These are phyloP conservation scores for Euschistus heros DNA, from an alignment of 1,140 invertebrate species.

Conservation along the genomic window DNA sequence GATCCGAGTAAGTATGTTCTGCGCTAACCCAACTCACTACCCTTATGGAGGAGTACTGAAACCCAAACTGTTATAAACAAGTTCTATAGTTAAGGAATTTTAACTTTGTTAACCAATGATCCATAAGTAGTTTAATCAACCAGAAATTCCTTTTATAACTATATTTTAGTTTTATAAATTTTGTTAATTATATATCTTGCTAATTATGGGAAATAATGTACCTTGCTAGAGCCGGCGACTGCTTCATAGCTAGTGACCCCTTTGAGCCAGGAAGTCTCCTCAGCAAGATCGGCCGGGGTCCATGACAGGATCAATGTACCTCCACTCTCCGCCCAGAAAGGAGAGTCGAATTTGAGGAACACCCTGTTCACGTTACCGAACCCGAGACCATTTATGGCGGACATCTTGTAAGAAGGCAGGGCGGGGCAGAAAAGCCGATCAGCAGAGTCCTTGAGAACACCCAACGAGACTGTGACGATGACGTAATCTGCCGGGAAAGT, in stretches of 20 bases:
- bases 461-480: slow-evolving; percentile 68
- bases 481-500: slow-evolving; percentile 61
- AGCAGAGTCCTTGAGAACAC: slow-evolving; percentile 67
- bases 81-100: slow-evolving; percentile 57
- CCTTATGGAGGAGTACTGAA: too few relatives aligned
- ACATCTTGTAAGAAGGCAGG: slow-evolving; percentile 58
- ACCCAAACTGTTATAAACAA: too few relatives aligned
- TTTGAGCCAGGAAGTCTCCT: slow-evolving; percentile 54
- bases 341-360: slow-evolving; percentile 16
- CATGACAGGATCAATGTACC: slow-evolving; percentile 32
- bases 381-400: slow-evolving; percentile 62
- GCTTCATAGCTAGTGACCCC: slow-evolving; percentile 41
- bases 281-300: slow-evolving; percentile 31
- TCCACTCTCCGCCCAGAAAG: slow-evolving; percentile 50
- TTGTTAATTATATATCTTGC: too few relatives aligned
- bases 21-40: too few relatives aligned
- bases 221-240: slow-evolving; percentile 56
- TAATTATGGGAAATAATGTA: slow-evolving; percentile 52
- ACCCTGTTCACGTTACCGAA: slow-evolving; percentile 58
- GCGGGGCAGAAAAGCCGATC: slow-evolving; percentile 62
- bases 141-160: too few relatives aligned
- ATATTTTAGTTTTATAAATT: too few relatives aligned
- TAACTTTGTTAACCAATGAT: slow-evolving; percentile 36
- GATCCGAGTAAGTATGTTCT: too few relatives aligned
- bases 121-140: slow-evolving; percentile 46